These are phyloP conservation scores for Agrochola lychnidis DNA, from an alignment of 2,888 invertebrate genomes.

Conservation along the genomic window DNA sequence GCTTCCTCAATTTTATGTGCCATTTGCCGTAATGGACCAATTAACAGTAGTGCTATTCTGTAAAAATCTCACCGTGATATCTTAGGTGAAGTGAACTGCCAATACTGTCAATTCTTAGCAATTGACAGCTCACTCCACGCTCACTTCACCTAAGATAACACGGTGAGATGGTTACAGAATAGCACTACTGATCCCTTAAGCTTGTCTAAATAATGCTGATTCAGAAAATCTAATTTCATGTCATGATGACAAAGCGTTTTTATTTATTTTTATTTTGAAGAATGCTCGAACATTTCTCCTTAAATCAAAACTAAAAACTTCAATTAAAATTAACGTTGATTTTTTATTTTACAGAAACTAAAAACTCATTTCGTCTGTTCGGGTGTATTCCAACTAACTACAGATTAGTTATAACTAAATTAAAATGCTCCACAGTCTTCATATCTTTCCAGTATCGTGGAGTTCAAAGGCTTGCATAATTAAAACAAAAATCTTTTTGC, in stretches of 20 bases:
- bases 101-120: no score
- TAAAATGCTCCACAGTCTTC: neutral
- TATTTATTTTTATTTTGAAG: neutral
- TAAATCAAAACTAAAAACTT: neutral
- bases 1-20: constrained; percentile 44
- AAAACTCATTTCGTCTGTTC: neutral
- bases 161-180: no score
- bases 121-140: no score
- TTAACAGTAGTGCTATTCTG: no score
- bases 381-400: neutral
- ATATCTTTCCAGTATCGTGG: neutral
- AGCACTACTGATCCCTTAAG: constrained; percentile 20
- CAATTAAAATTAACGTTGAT: neutral
- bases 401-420: neutral
- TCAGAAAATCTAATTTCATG: neutral
- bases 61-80: no score
- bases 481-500: neutral
- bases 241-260: neutral
- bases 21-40: constrained; percentile 37
- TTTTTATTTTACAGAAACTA: neutral
- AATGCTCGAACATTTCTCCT: neutral
- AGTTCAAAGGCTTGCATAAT: constrained; percentile 2
- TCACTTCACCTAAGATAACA: no score
- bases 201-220: constrained; percentile 21
- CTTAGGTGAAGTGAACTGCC: no score